These are phyloP conservation scores for Tetrax tetrax DNA, from an alignment of 2,113 vertebrate genomes.

Conservation along the genomic window DNA sequence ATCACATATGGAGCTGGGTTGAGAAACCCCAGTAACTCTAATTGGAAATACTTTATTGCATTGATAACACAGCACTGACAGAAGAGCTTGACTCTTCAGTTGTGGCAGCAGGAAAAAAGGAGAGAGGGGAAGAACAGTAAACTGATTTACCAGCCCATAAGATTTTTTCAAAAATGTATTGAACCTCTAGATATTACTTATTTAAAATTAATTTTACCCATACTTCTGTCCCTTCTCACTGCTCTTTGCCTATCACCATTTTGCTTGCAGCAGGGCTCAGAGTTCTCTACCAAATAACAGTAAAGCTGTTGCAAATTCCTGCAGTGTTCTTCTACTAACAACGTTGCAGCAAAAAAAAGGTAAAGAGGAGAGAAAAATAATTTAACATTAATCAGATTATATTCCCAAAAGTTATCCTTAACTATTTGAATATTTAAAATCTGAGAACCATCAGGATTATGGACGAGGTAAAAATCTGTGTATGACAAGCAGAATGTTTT, in stretches of 20 bases:
- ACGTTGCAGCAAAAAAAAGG: neutral
- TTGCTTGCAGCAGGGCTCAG: neutral
- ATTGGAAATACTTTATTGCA: neutral
- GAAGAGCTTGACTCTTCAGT: neutral
- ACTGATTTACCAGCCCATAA: neutral
- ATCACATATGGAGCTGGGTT: rapidly evolving
- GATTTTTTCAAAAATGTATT: neutral
- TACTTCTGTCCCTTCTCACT: neutral
- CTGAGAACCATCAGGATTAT: neutral
- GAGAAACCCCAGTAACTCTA: neutral
- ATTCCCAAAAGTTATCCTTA: neutral
- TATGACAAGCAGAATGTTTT: neutral
- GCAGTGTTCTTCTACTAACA: neutral
- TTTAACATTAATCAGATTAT: neutral
- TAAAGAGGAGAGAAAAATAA: neutral
- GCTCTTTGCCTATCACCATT: neutral
- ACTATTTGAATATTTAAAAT: neutral
- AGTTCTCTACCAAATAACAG: neutral
- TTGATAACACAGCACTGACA: neutral
- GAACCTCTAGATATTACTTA: neutral
- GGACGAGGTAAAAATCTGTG: neutral
- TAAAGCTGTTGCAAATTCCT: neutral
- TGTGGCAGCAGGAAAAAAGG: neutral
- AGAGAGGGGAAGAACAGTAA: neutral
- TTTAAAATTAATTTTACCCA: neutral